These are phyloP conservation scores for Enteromius thamalakanensis DNA, from an alignment of 2,797 vertebrate species.

Conservation along the genomic window DNA sequence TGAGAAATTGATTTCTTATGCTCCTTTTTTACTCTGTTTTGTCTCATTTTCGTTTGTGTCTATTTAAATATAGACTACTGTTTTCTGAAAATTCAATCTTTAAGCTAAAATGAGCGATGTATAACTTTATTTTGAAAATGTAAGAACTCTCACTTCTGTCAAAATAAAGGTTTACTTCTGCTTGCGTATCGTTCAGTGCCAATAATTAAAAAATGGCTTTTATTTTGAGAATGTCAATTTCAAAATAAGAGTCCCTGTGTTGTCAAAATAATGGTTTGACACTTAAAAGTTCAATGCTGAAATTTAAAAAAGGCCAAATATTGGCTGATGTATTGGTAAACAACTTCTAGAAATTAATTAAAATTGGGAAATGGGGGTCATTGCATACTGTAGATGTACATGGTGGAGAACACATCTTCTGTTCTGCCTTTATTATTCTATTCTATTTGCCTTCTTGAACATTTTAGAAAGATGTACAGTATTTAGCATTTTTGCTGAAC, in stretches of 20 bases:
- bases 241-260: not conserved
- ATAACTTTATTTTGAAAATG: not conserved
- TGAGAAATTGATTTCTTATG: not conserved
- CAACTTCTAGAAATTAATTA: not conserved
- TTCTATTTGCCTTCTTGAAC: not conserved
- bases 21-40: not conserved
- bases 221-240: not conserved
- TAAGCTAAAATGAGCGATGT: not conserved
- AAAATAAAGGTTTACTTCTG: not conserved
- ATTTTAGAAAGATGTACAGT: not conserved
- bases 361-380: not conserved
- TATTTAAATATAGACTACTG: not conserved
- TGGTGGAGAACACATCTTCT: not conserved
- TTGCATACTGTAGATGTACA: not conserved
- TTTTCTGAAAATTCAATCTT: not conserved
- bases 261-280: not conserved
- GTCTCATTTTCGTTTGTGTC: not conserved
- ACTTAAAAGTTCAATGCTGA: not conserved
- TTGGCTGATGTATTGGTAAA: not conserved
- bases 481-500: not conserved
- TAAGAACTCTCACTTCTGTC: not conserved
- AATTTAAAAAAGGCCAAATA: not conserved
- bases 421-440: not conserved
- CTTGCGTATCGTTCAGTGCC: not conserved
- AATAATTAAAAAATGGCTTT: not conserved